These are phyloP conservation scores for Pristionchus japonicus DNA, from an alignment of 2,888 invertebrate genomes.

Conservation along the genomic window DNA sequence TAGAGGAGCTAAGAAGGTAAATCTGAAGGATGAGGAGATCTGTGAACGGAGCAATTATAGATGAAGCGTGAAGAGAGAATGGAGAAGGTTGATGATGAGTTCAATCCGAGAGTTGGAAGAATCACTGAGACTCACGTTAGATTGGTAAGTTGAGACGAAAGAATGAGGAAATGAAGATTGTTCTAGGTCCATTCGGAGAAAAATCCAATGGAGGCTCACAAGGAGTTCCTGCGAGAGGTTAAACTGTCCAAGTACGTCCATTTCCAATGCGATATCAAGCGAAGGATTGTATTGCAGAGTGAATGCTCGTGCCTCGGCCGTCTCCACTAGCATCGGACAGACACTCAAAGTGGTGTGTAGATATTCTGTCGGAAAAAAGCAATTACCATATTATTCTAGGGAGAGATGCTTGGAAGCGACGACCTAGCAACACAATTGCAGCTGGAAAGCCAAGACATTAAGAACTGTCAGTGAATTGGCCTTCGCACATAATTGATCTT, in stretches of 20 bases:
- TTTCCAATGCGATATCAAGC: no score
- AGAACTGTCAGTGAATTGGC: background rate
- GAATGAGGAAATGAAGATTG: background rate
- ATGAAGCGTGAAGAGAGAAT: background rate
- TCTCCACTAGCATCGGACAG: conserved; percentile 21
- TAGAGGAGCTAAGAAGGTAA: background rate
- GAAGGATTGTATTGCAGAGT: background rate
- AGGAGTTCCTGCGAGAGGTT: conserved; percentile 34
- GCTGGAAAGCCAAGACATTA: conserved; percentile 4
- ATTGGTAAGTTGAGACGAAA: background rate
- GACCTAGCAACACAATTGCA: background rate
- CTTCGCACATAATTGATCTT: background rate
- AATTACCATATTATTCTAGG: background rate
- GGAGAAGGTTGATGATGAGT: background rate
- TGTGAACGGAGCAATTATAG: background rate
- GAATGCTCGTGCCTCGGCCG: conserved; percentile 4
- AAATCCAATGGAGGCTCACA: conserved; percentile 23
- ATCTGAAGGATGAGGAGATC: background rate
- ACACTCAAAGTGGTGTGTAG: background rate
- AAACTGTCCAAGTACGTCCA: background rate
- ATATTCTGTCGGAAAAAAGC: background rate
- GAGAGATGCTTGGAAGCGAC: background rate
- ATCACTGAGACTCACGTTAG: conserved; percentile 41
- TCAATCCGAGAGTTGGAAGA: background rate
- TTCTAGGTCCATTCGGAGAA: conserved; percentile 27